Conservation (phyloP, 2,113 vertebrate genomes). For the Sebastes schlegelii region DNA sequence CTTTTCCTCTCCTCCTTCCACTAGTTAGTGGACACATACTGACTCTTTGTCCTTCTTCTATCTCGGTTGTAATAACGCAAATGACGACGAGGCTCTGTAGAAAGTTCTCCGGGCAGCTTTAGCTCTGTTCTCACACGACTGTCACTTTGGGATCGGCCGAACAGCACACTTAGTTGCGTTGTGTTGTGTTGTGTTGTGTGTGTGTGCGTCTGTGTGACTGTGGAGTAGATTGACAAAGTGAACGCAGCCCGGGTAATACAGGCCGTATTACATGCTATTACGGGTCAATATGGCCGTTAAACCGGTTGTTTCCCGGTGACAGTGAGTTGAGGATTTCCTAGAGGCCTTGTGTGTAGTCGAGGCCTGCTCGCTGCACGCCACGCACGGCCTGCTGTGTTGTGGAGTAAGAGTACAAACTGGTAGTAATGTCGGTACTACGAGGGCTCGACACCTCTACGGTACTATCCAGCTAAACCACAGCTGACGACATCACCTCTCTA, state of each 20-base stretch:
- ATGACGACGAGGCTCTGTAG: conserved; percentile 3
- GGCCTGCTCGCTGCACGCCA: conserved; percentile 79
- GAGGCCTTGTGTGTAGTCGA: conserved; percentile 79
- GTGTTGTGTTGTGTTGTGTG: neutral
- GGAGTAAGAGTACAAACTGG: conserved; percentile 80
- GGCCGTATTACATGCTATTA: conserved; percentile 42
- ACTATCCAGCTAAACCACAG: conserved; percentile 70
- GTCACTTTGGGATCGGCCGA: conserved; percentile 59
- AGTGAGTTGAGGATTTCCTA: conserved; percentile 60
- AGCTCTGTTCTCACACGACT: conserved; percentile 27
- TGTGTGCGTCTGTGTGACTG: neutral
- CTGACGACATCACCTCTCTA: conserved; percentile 65
- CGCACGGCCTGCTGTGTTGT: conserved; percentile 76
- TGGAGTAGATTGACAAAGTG: conserved; percentile 49
- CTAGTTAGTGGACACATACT: conserved; percentile 51
- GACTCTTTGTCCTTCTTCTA: conserved; percentile 39
- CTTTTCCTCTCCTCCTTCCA: neutral
- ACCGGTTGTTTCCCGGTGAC: conserved; percentile 52
- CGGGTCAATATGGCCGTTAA: conserved; percentile 37
- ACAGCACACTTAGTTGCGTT: conserved; percentile 16
- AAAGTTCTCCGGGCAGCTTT: conserved; percentile 44
- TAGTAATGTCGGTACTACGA: conserved; percentile 83
- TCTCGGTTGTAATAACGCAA: neutral
- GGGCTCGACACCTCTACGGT: conserved; percentile 76
- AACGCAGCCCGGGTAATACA: neutral